Evolutionary conservation across 2,113 vertebrate genomes (phyloP).

Genomic region (Mormyrus lacerda): DNA sequence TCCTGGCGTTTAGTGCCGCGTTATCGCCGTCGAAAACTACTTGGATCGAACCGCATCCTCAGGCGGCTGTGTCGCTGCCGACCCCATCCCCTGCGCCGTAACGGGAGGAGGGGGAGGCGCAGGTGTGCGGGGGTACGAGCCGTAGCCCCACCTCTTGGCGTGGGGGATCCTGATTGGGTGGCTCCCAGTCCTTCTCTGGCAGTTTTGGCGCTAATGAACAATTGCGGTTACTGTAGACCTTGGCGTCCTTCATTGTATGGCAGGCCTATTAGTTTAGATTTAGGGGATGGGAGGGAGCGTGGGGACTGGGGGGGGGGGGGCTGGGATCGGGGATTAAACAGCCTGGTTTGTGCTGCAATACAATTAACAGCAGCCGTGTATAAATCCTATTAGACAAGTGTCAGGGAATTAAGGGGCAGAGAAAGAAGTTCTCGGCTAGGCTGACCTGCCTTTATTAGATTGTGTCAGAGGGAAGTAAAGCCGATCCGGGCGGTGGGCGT

Average conservation of each 20-base stretch:
- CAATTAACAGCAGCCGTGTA: constrained; percentile 57
- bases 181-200: not conserved
- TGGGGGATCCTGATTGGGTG: not conserved
- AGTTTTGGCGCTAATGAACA: not conserved
- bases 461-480: constrained; percentile 55
- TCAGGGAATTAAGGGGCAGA: constrained; percentile 47
- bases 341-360: constrained; percentile 41
- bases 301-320: constrained; percentile 11
- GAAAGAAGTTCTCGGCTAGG: constrained; percentile 48
- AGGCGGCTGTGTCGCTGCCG: not conserved
- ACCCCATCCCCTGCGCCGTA: not conserved
- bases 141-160: not conserved
- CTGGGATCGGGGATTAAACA: constrained; percentile 48
- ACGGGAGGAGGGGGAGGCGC: not conserved
- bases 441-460: constrained; percentile 59
- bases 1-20: not conserved
- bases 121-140: not conserved
- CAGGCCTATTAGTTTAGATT: constrained; percentile 9
- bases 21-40: not conserved
- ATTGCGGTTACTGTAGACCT: not conserved
- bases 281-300: not conserved
- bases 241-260: not conserved
- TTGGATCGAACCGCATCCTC: not conserved
- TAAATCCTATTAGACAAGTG: constrained; percentile 63
- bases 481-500: constrained; percentile 54